Conservation (phyloP, 1,140 invertebrate genomes). For the Calliopsis andreniformis region DNA sequence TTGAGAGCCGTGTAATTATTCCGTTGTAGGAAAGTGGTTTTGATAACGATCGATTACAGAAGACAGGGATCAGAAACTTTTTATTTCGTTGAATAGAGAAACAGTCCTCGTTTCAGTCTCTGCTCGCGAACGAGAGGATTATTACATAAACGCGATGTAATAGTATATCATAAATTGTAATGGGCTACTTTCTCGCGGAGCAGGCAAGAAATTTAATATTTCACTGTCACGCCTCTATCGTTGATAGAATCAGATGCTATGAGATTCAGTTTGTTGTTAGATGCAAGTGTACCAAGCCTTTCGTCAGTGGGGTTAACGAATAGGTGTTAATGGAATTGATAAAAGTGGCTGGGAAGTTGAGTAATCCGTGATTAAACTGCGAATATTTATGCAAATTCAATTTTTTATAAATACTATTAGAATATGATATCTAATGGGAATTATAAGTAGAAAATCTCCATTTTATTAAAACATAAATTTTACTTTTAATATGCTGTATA, state of each 20-base stretch:
- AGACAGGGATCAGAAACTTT: no score
- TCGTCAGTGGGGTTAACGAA: neutral
- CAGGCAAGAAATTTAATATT: slow-evolving; percentile 18
- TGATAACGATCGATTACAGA: slow-evolving; percentile 20
- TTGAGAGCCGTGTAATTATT: neutral
- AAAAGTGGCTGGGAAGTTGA: neutral
- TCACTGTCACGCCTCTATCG: slow-evolving; percentile 32
- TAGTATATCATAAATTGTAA: neutral
- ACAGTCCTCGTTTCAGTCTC: neutral
- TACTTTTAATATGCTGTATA: no score
- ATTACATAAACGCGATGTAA: slow-evolving; percentile 2
- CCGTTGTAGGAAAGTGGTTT: neutral
- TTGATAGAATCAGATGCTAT: neutral
- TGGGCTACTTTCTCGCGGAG: slow-evolving; percentile 11
- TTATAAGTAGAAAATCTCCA: no score
- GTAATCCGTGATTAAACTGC: no score
- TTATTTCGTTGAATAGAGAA: neutral
- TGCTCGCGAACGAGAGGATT: neutral
- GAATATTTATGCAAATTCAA: no score
- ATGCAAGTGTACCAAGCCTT: neutral
- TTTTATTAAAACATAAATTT: no score
- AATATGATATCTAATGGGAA: no score
- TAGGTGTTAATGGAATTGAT: neutral
- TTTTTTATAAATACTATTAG: no score
- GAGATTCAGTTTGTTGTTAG: neutral